These are phyloP conservation scores for Cataglyphis cursor DNA, from an alignment of 2,888 invertebrate genomes.

Conservation along the genomic window DNA sequence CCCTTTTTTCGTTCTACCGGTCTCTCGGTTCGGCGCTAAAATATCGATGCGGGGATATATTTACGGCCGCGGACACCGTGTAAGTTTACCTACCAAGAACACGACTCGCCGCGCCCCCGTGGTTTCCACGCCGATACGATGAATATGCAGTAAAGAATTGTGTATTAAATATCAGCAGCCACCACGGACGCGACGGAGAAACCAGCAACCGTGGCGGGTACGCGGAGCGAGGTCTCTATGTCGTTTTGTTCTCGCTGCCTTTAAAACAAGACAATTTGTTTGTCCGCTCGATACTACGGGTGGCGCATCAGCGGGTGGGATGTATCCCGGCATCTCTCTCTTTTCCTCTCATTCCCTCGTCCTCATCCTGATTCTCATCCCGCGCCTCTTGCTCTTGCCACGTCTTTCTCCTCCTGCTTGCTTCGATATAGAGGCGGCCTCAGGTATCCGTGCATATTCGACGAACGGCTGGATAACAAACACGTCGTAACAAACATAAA, in stretches of 20 bases:
- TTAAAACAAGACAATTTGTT: conserved; percentile 82
- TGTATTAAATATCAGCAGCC: conserved; percentile 80
- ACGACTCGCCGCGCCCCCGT: conserved; percentile 75
- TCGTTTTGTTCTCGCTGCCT: conserved; percentile 70
- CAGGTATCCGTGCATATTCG: conserved; percentile 60
- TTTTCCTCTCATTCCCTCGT: conserved; percentile 18
- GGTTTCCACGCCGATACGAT: conserved; percentile 76
- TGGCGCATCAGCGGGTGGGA: conserved; percentile 79
- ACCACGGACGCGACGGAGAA: conserved; percentile 64
- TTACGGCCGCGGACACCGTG: conserved; percentile 76
- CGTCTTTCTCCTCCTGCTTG: conserved; percentile 47
- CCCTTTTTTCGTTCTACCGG: conserved; percentile 55
- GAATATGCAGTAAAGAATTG: conserved; percentile 77
- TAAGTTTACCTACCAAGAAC: conserved; percentile 76
- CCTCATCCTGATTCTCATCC: conserved; percentile 46
- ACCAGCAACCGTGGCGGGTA: conserved; percentile 63
- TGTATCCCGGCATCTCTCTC: conserved; percentile 61
- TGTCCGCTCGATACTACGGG: conserved; percentile 73
- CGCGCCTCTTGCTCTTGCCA: conserved; percentile 17
- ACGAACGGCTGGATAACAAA: conserved; percentile 53
- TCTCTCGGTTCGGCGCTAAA: conserved; percentile 71
- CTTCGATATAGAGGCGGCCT: conserved; percentile 37
- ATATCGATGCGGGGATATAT: conserved; percentile 77
- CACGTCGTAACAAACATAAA: conserved; percentile 76
- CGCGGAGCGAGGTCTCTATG: conserved; percentile 40